A percentile compares a stretch with the other conserved stretches of the same genome.
Conservation (phyloP, 2,888 invertebrate species). For the Stomorhina lunata region DNA sequence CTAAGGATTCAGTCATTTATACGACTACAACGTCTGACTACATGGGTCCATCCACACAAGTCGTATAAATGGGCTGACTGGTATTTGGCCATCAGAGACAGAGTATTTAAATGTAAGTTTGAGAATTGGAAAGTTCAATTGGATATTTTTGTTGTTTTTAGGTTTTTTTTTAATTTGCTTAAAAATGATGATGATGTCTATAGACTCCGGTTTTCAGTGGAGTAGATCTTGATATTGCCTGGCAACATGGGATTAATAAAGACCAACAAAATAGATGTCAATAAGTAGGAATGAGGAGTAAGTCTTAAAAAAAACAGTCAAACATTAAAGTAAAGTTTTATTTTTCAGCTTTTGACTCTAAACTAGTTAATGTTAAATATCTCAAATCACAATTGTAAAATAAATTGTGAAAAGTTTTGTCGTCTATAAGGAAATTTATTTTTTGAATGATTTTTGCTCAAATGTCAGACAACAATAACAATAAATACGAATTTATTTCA, state of each 20-base stretch:
- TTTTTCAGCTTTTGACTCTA: too few relatives aligned
- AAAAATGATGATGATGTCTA: slow-evolving; percentile 29
- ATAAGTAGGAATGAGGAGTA: slow-evolving; percentile 38
- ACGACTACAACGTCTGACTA: background rate
- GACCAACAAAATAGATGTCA: slow-evolving; percentile 20
- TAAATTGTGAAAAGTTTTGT: slow-evolving; percentile 54
- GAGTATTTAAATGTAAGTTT: too few relatives aligned
- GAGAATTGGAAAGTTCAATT: slow-evolving; percentile 18
- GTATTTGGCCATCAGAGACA: too few relatives aligned
- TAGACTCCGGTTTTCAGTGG: slow-evolving; percentile 2
- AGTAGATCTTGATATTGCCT: too few relatives aligned
- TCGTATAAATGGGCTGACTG: background rate
- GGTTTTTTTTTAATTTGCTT: background rate
- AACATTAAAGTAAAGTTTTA: background rate
- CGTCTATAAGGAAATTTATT: background rate
- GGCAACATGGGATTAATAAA: slow-evolving; percentile 39
- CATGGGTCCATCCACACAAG: background rate
- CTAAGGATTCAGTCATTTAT: slow-evolving; percentile 1
- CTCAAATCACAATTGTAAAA: too few relatives aligned
- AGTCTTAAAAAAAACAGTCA: slow-evolving; percentile 15
- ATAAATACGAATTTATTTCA: slow-evolving; percentile 30
- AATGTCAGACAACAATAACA: slow-evolving; percentile 27
- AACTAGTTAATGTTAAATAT: slow-evolving; percentile 63
- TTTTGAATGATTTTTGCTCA: background rate
- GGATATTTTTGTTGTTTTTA: background rate